Percentiles rank a stretch among this genome's conserved stretches.
Conservation (phyloP, 2,113 vertebrate species). For the Chaetops frenatus region DNA sequence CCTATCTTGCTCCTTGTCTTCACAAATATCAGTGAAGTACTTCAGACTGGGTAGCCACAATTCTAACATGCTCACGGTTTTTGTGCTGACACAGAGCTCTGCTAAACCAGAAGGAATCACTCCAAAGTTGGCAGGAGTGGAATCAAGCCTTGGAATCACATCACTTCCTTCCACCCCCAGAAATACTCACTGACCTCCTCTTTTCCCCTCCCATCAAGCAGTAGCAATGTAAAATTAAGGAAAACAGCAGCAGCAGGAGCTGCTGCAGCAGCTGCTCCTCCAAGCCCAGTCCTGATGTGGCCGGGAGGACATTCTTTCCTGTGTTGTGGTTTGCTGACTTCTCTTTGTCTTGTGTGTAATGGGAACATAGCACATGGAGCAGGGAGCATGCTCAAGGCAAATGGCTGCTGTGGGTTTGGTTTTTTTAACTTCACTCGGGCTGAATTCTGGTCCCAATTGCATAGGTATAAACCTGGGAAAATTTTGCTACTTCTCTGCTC, state of each 20-base stretch:
- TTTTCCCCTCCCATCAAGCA: background rate
- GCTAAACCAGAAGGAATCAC: background rate
- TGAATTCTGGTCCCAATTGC: background rate
- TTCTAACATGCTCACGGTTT: background rate
- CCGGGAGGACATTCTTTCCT: slow-evolving; percentile 30
- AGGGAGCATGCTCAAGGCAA: background rate
- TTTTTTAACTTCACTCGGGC: background rate
- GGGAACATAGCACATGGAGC: background rate
- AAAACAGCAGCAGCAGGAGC: background rate
- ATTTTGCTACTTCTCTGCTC: background rate
- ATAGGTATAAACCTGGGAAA: background rate
- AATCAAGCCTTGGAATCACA: background rate
- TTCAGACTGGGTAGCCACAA: background rate
- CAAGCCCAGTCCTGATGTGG: background rate
- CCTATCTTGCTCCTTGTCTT: background rate
- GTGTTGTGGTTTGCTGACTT: slow-evolving; percentile 57
- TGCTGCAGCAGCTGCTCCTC: slow-evolving; percentile 14
- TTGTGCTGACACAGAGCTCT: background rate
- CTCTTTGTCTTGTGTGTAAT: background rate
- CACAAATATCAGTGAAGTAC: background rate
- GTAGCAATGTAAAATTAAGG: slow-evolving; percentile 11
- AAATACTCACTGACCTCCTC: background rate
- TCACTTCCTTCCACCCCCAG: slow-evolving; percentile 44
- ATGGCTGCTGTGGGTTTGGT: background rate
- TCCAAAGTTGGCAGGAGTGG: background rate